Base-by-base conservation (phyloP, 1,140 invertebrate genomes). In the Lepidotrigona ventralis region DNA sequence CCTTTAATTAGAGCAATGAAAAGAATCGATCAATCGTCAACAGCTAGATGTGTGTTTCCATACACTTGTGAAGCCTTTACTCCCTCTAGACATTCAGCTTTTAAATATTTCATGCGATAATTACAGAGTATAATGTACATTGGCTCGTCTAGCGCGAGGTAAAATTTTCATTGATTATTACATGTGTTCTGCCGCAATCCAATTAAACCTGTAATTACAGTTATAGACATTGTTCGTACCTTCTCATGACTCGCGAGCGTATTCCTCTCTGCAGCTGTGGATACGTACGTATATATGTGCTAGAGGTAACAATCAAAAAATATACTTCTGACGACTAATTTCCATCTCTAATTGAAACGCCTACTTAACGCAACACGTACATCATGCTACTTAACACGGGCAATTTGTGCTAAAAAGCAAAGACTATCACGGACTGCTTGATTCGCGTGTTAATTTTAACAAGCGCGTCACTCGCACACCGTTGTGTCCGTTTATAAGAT, bases 161-260 rank as follows among this genome's bases (percentile, higher is more conserved):
- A 33, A n/a, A n/a, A 54, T n/a, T n/a, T 74, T 17, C 54, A 74
- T 74, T 33, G 72, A 58, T 74, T 58, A 56, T n/a, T 39, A 54
- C 54, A 39, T 21, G 4, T 58, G 72, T 58, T 74, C 8, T 17
- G n/a, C 21, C 33, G 0, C 15, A n/a, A 1, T 26, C 46, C 46
- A 51, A 51, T 74, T 74, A 56, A 33, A 46, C 17, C 15, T 21
- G 23, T 74, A 58, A 74, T 74, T 74, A 74, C 29, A 46, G 21
- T 14, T 23, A 2, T 58, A 23, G 21, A 17, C 29, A 74, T 74
- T 74, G 72, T 74, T 74, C 53, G 14, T 54, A 54, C 12, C 21
- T 54, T 33, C 71, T 21, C 71, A 73, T 26, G 53, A 73, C 5
- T 73, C 71, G 71, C 21, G 71, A 58, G n/a, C 15, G 21, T 12